These are phyloP conservation scores for Anguilla rostrata DNA, from an alignment of 2,113 vertebrate genomes.

Conservation along the genomic window DNA sequence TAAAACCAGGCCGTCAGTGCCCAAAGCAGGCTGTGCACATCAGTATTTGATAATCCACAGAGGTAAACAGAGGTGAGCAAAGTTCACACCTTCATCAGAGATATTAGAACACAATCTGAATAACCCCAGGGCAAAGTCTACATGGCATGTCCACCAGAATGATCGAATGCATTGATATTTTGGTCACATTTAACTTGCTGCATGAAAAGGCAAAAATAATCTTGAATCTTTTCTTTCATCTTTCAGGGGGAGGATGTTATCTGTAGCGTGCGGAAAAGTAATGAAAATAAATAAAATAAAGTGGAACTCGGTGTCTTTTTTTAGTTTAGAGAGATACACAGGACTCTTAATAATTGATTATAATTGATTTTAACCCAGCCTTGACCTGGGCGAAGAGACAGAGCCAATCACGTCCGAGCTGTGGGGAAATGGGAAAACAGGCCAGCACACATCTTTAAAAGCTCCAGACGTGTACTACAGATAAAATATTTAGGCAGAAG, in stretches of 20 bases:
- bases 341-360: constrained; percentile 91
- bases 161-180: neutral
- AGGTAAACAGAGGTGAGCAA: neutral
- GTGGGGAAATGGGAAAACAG: constrained; percentile 73
- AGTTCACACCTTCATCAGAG: neutral
- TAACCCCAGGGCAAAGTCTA: neutral
- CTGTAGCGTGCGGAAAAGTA: constrained; percentile 19
- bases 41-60: neutral
- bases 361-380: constrained; percentile 91
- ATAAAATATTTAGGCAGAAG: constrained; percentile 95
- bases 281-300: constrained; percentile 43
- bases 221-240: constrained; percentile 9
- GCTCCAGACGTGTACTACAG: constrained; percentile 84
- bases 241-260: constrained; percentile 10
- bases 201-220: constrained; percentile 17
- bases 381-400: constrained; percentile 81
- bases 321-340: constrained; percentile 68
- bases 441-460: constrained; percentile 83
- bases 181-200: neutral
- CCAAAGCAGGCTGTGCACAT: too few species aligned
- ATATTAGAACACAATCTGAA: neutral
- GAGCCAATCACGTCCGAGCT: constrained; percentile 78
- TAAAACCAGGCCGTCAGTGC: too few species aligned
- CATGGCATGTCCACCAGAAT: neutral
- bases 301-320: constrained; percentile 59